Evolutionary conservation across 2,113 vertebrate species (phyloP), one percentile per base, ranked within the genome.

Genomic region (Craseonycteris thonglongyai): DNA sequence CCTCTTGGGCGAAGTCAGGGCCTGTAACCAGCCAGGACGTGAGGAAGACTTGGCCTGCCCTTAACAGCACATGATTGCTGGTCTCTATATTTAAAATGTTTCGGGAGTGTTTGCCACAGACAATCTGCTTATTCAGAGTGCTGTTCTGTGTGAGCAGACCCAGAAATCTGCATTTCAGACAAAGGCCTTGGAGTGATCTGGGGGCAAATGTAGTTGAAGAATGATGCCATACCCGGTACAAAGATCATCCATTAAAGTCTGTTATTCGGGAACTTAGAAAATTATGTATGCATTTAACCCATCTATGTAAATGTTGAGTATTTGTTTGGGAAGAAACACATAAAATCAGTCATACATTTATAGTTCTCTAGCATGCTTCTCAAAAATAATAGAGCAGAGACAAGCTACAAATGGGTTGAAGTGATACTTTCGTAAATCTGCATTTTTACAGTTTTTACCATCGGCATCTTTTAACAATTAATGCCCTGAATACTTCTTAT

Each of bases 261-360:
- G 15, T 72, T 82, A 66, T 38, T 88, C 76, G 45, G 30, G n/a
- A 96, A 33, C 74, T 66, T 91, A 86, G 68, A 49, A 91, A 93
- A 69, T 90, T 76, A 6, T 71, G 16, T 79, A 45, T 86, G 79
- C n/a, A 66, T 75, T 51, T 63, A 83, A 74, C 11, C 51, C 68
- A 71, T 79, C n/a, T n/a, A 51, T 45, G 22, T 58, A 76, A 89
- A 86, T 65, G 30, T 68, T 81, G 81, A 74, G 71, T 42, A 87
- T n/a, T 87, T 76, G 40, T 51, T 74, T 69, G 51, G 18, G 42
- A 91, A 92, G 22, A 19, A 76, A 63, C 54, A 56, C 9, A 72
- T 68, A 71, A 91, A 91, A 81, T 74, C 21, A 78, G 13, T n/a
- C 30, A 3, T 71, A 10, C 42, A 14, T 66, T 68, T 81, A 24